Base-by-base conservation (phyloP, 2,797 vertebrate species). In the Brotula barbata region DNA sequence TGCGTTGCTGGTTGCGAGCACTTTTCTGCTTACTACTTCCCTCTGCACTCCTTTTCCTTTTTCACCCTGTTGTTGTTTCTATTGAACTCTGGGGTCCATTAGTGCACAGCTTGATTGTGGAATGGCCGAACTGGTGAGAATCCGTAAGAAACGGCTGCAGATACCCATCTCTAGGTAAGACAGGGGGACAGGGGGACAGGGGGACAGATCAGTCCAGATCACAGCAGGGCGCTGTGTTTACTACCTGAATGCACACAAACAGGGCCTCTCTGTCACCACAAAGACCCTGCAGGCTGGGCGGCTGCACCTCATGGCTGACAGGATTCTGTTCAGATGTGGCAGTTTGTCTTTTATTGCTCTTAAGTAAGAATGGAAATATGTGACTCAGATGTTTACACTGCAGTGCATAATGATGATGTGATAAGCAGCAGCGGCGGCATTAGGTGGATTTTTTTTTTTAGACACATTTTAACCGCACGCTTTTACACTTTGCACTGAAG, bases 81-180 rank as follows among this genome's bases (percentile, higher is more conserved):
- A 17, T 65, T 81, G 48, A 85, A 80, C 67, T 73, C 68, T 77
- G 82, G 76, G 79, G 62, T 82, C 68, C 64, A 68, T 52, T 28
- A 64, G 83, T 64, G 58, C 55, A 50, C 52, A 72, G 56, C 31
- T 75, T 75, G 28, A 73, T 34, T 56, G 64, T 74, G 80, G 81
- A 91, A 94, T 94, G 93, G 90, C 92, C 79, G 92, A 88, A 65
- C 78, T 89, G 73, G 84, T 92, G 77, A 81, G 89, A 79, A 91
- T 93, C 60, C 91, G 88, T 71, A 92, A 90, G 87, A 91, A 91
- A 84, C 87, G 90, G 37, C 92, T 93, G 37, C 92, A 92, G 82
- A 89, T 90, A 48, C 92, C 92, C 58, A 92, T 93, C 73, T 87
- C 90, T 78, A 92, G 93, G 93, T 94, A 93, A 92, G 90, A 60